phyloP scores from a whole-genome alignment of 2,888 invertebrate species.

The Mantis religiosa region DNA sequence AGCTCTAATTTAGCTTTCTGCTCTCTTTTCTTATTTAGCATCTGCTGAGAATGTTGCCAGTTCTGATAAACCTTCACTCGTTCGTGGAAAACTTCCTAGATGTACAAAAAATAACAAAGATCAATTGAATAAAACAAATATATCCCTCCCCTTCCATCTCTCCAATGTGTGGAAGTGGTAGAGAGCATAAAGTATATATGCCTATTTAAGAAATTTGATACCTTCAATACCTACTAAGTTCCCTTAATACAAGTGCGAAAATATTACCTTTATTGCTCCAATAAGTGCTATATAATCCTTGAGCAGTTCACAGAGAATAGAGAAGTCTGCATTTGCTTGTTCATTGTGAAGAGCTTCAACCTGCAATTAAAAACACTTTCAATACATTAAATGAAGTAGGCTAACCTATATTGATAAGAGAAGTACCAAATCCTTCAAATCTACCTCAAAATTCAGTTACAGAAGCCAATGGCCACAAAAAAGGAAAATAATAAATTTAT shows the following conservation, averaged over 20 bases:
- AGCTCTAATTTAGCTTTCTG: slow-evolving; percentile 88
- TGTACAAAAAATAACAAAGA: background rate
- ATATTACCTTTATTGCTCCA: slow-evolving; percentile 75
- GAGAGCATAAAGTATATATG: background rate
- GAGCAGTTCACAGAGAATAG: slow-evolving; percentile 86
- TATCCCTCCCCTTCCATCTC: too few species aligned
- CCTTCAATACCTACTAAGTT: too few species aligned
- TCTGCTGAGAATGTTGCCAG: slow-evolving; percentile 96
- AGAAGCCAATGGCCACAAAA: too few species aligned
- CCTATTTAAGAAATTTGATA: too few species aligned
- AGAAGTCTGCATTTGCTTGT: slow-evolving; percentile 93
- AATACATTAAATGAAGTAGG: background rate
- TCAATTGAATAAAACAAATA: background rate
- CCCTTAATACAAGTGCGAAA: too few species aligned
- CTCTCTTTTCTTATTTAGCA: slow-evolving; percentile 89
- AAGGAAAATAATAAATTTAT: too few species aligned
- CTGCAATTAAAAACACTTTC: slow-evolving; percentile 46
- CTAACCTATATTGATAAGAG: background rate
- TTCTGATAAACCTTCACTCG: slow-evolving; percentile 85
- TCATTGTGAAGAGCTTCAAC: slow-evolving; percentile 83
- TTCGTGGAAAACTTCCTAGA: slow-evolving; percentile 64
- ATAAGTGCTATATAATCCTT: slow-evolving; percentile 92
- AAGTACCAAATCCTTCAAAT: background rate
- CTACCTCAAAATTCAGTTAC: background rate
- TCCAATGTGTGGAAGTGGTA: too few species aligned